These are phyloP conservation scores for Pipistrellus pygmaeus DNA, from an alignment of 2,797 vertebrate species.

Conservation along the genomic window DNA sequence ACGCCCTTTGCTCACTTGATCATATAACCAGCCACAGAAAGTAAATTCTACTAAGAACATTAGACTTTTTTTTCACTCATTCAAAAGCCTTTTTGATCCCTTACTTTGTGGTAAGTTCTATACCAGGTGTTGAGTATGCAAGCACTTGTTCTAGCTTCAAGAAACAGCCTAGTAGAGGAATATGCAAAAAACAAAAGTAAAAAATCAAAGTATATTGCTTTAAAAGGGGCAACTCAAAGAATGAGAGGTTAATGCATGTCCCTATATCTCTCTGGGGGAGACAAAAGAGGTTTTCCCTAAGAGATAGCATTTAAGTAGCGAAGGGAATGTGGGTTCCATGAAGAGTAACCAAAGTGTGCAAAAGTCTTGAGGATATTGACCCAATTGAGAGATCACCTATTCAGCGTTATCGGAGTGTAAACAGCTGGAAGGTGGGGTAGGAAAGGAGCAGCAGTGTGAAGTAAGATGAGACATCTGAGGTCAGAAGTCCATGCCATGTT, in stretches of 20 bases:
- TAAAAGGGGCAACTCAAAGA: slow-evolving; percentile 21
- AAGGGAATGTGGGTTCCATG: neutral
- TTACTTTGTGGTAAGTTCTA: slow-evolving; percentile 15
- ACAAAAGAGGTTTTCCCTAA: neutral
- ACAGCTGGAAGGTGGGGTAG: neutral
- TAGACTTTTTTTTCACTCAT: neutral
- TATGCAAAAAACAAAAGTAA: neutral
- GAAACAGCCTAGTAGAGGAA: slow-evolving; percentile 41
- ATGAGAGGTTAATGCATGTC: neutral
- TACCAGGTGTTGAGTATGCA: neutral
- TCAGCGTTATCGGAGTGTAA: neutral
- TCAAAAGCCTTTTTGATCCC: neutral
- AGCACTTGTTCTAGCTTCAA: slow-evolving; percentile 38
- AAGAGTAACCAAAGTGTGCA: neutral
- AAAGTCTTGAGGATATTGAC: neutral
- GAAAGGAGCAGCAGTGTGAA: neutral
- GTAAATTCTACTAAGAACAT: slow-evolving; percentile 7
- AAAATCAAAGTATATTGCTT: slow-evolving; percentile 20
- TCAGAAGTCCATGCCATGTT: neutral
- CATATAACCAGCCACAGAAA: neutral
- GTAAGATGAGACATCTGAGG: neutral
- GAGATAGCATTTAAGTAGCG: neutral
- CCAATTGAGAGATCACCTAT: neutral
- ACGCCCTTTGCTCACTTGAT: slow-evolving; percentile 31
- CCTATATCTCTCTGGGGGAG: neutral